Base-by-base conservation (phyloP, 1,140 invertebrate species). In the Sweltsa coloradensis region DNA sequence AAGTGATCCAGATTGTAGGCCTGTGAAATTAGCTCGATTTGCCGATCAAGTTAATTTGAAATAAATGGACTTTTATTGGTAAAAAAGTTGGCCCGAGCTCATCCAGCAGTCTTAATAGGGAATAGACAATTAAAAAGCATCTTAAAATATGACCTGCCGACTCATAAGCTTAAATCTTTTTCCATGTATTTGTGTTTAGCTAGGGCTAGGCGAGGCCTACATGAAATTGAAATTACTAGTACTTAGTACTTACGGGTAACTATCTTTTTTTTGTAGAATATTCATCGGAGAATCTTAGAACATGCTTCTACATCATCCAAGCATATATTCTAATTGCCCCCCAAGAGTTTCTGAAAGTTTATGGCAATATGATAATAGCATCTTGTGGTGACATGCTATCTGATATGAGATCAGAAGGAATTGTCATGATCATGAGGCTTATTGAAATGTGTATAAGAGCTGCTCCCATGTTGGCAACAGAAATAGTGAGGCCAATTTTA, bases 281-380 rank as follows among this genome's bases (percentile, higher is more conserved):
- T 59, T 83, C 85, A 1, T 78, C 82, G 1, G 89, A 93, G 58
- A 81, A 87, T 61, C 68, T 93, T 2, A 69, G 78, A 49, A 73
- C 78, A 22, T 85, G 85, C 54, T 69, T 91, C 9, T 77, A 82
- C 53, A 83, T 94, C 56, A 81, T 84, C 54, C 76, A 87, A 60
- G 83, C 81, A 3, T 93, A 93, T 61, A 72, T 90, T 1, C 62
- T 92, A n/a, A 67, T 95, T 4, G 81, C 78, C 55, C 85, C 87
- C 0, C 74, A 79, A 57, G 74, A 83, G 53, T 89, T 91, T 60
- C 71, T 92, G 52, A 70, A 76, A 50, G 81, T 81, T 39, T 72
- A 80, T 52, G 85, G 85, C 1, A 66, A 65, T 6, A 66, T 72
- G 41, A 72, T 91, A 53, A 73, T 89, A 26, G 65, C 71, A 3